These are phyloP conservation scores for Myxocyprinus asiaticus DNA, from an alignment of 2,113 vertebrate genomes.

Conservation along the genomic window DNA sequence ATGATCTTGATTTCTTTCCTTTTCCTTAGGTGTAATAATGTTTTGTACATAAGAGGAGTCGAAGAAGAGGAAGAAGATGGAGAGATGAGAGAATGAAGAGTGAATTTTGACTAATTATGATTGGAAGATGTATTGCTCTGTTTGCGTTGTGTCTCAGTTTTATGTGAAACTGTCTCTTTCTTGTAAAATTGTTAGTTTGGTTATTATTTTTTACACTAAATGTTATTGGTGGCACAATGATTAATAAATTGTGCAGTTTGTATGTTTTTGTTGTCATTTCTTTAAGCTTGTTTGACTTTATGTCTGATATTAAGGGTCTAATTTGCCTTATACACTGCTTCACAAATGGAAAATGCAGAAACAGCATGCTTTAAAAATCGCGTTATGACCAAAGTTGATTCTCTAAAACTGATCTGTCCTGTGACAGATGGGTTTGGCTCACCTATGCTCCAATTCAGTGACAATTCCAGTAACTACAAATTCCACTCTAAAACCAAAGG, in stretches of 20 bases:
- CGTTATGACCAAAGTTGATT: too few species aligned
- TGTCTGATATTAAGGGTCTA: not conserved
- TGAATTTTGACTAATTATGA: not conserved
- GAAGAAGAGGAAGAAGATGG: slow-evolving; percentile 99
- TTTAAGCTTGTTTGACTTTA: not conserved
- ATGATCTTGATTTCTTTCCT: not conserved
- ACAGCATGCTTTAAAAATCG: too few species aligned
- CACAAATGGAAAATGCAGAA: too few species aligned
- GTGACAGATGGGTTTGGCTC: too few species aligned
- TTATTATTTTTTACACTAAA: slow-evolving; percentile 46
- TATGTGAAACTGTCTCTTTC: slow-evolving; percentile 58
- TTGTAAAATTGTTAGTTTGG: slow-evolving; percentile 42
- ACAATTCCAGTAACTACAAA: too few species aligned
- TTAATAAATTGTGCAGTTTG: slow-evolving; percentile 61
- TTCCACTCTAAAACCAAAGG: too few species aligned
- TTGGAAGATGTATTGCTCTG: slow-evolving; percentile 28
- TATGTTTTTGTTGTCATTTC: slow-evolving; percentile 35
- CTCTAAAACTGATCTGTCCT: too few species aligned
- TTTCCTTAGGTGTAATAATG: slow-evolving; percentile 91
- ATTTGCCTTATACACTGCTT: too few species aligned
- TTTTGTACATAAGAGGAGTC: slow-evolving; percentile 97
- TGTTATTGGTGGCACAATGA: slow-evolving; percentile 18
- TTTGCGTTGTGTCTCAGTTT: slow-evolving; percentile 47
- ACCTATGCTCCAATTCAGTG: too few species aligned
- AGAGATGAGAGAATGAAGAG: slow-evolving; percentile 93